These are phyloP conservation scores for Plecturocebus donacophilus DNA, from an alignment of 2,113 vertebrate genomes.

Conservation along the genomic window DNA sequence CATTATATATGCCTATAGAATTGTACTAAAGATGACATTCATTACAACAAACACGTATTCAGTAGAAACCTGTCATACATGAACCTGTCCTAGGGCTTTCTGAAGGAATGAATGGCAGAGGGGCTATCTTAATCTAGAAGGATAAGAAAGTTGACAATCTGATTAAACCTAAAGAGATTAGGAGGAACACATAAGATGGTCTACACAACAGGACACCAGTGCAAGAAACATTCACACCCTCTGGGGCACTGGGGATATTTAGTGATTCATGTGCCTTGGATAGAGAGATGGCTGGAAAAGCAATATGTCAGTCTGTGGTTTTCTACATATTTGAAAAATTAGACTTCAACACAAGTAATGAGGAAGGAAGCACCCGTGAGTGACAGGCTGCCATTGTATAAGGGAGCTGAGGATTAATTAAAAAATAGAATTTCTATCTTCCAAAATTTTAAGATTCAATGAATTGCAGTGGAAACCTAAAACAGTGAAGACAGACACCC, in stretches of 20 bases:
- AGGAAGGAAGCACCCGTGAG: neutral
- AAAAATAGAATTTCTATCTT: neutral
- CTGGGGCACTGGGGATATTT: neutral
- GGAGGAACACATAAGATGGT: neutral
- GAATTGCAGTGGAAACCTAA: neutral
- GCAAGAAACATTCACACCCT: neutral
- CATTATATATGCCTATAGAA: neutral
- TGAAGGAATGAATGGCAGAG: neutral
- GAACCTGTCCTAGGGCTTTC: neutral
- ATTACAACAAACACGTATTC: neutral
- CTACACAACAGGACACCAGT: neutral
- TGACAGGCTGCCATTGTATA: neutral
- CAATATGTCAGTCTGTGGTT: neutral
- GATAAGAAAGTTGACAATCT: neutral
- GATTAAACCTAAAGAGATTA: neutral
- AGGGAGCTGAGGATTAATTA: neutral
- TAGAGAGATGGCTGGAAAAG: neutral
- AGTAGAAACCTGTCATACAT: neutral
- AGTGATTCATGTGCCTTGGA: neutral
- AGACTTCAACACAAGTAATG: neutral
- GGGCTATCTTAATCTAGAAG: neutral
- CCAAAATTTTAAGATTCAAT: neutral
- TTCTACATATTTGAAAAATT: neutral
- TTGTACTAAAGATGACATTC: neutral
- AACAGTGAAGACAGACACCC: neutral